These are phyloP conservation scores for Enteromius trimaculatus DNA, from an alignment of 2,797 vertebrate species.

Conservation along the genomic window DNA sequence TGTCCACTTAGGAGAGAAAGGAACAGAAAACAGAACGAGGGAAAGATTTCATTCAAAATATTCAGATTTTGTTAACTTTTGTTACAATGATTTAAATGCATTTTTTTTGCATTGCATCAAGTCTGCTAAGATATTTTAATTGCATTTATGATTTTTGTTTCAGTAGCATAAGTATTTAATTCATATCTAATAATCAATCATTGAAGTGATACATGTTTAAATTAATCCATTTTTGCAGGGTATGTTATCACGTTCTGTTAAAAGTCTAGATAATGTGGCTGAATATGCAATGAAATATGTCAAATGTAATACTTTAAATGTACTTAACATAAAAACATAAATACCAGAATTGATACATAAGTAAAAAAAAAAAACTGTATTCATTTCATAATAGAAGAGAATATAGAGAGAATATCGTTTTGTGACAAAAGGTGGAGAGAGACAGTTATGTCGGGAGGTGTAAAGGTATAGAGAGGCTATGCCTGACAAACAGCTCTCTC, in stretches of 20 bases:
- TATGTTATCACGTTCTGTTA: not conserved
- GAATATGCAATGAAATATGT: not conserved
- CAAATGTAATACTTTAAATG: not conserved
- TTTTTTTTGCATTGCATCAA: too few species aligned
- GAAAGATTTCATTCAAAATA: slow-evolving; percentile 1
- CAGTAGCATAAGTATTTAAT: not conserved
- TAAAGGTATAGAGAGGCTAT: slow-evolving; percentile 57
- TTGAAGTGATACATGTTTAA: not conserved
- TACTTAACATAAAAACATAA: not conserved
- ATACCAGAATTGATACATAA: not conserved
- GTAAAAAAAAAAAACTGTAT: not conserved
- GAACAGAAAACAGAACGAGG: slow-evolving; percentile 1
- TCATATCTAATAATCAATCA: not conserved
- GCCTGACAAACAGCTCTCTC: slow-evolving; percentile 82
- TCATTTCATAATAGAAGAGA: not conserved
- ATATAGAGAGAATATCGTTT: not conserved
- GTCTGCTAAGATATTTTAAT: not conserved
- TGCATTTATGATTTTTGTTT: not conserved
- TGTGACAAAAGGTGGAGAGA: slow-evolving; percentile 10
- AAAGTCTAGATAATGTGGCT: not conserved
- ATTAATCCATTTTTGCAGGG: not conserved
- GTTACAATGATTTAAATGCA: not conserved
- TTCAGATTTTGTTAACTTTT: not conserved
- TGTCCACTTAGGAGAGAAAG: slow-evolving; percentile 6
- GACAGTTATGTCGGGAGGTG: slow-evolving; percentile 55